Evolutionary conservation across 2,797 vertebrate species (phyloP).

Genomic region (Chloroceryle amazona): DNA sequence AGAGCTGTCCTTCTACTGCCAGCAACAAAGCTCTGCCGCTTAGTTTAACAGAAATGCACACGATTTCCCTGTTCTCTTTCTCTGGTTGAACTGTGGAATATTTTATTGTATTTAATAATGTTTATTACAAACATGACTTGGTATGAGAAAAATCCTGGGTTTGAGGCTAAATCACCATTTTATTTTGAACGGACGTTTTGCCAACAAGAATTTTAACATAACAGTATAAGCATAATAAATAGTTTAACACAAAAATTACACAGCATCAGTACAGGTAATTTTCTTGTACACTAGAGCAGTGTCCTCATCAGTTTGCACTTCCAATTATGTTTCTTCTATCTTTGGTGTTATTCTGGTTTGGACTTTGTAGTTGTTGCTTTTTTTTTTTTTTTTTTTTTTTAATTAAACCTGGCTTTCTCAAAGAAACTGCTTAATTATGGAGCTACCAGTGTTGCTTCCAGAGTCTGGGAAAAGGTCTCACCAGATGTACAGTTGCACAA

Average conservation of each 20-base stretch:
- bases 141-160: neutral
- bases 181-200: slow-evolving; percentile 19
- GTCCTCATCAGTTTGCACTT: neutral
- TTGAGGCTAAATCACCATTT: slow-evolving; percentile 15
- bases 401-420: neutral
- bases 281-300: neutral
- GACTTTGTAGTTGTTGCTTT: neutral
- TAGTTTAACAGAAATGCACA: slow-evolving; percentile 42
- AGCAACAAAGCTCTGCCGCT: slow-evolving; percentile 19
- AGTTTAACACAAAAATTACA: neutral
- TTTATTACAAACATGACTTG: slow-evolving; percentile 18
- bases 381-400: neutral
- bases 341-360: neutral
- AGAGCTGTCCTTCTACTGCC: neutral
- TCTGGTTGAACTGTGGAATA: slow-evolving; percentile 23
- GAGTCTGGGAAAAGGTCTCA: accelerated
- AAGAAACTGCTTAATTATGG: neutral
- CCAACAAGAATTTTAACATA: slow-evolving; percentile 3
- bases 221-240: neutral
- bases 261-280: neutral
- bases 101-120: slow-evolving; percentile 38
- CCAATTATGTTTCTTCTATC: accelerated
- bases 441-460: neutral
- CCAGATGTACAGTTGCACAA: neutral
- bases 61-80: slow-evolving; percentile 48